Percentiles rank a stretch among this genome's conserved stretches.
Conservation (phyloP, 1,140 invertebrate genomes). For the Drosophila fuyamai region DNA sequence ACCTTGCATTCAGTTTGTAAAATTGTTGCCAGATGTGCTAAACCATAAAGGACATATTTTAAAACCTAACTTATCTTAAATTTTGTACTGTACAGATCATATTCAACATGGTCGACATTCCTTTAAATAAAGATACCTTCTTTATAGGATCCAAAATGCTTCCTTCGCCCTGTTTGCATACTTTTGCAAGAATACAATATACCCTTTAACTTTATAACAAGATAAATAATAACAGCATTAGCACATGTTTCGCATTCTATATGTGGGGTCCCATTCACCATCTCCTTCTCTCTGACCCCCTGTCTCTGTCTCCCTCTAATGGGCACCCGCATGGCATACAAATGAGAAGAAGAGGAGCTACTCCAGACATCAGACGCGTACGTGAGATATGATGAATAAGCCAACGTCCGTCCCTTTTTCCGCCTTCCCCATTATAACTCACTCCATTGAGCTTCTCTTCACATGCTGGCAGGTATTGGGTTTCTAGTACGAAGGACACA, state of each 20-base stretch:
- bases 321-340: constrained; percentile 56
- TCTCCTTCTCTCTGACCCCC: neutral
- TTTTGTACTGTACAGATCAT: no score
- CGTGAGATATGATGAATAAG: constrained; percentile 65
- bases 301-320: constrained; percentile 3
- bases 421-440: constrained; percentile 13
- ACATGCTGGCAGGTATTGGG: constrained; percentile 60
- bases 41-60: no score
- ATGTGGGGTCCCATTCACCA: constrained; percentile 13
- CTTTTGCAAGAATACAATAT: neutral
- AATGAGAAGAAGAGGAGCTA: constrained; percentile 37
- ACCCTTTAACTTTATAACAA: constrained; percentile 10
- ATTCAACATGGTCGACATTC: neutral
- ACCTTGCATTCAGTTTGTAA: neutral
- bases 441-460: constrained; percentile 3
- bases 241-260: constrained; percentile 48
- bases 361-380: constrained; percentile 45
- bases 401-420: constrained; percentile 12
- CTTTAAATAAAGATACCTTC: neutral
- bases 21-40: no score
- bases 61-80: no score
- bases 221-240: constrained; percentile 40
- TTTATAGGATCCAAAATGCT: neutral
- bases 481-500: constrained; percentile 59
- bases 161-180: neutral